Percentiles rank a stretch among this genome's conserved stretches.
These are phyloP conservation scores for Oligia latruncula DNA, from an alignment of 2,888 invertebrate genomes.

Conservation along the genomic window DNA sequence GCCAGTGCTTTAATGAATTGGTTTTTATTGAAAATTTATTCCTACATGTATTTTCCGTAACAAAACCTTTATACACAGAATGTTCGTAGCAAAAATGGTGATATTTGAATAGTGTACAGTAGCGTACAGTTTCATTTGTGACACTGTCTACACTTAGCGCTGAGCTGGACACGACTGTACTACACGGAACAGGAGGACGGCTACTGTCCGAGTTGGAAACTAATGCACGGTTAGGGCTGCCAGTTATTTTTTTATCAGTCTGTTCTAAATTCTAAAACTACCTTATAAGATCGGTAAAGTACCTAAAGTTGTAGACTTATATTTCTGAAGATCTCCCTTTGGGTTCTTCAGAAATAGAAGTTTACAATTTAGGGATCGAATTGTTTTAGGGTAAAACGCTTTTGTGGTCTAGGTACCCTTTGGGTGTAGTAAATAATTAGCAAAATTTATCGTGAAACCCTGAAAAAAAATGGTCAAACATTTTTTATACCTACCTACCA, in stretches of 20 bases:
- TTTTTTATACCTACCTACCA: neutral
- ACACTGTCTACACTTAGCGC: slow-evolving; percentile 66
- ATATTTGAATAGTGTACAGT: slow-evolving; percentile 64
- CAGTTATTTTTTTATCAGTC: slow-evolving; percentile 8
- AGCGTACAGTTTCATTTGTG: slow-evolving; percentile 68
- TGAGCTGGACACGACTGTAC: slow-evolving; percentile 72
- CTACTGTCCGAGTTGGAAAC: slow-evolving; percentile 83
- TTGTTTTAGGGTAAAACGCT: neutral
- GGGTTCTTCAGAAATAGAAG: neutral
- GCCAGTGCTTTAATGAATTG: neutral
- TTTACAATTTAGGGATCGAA: neutral
- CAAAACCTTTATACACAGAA: neutral
- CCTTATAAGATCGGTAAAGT: neutral
- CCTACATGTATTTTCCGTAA: neutral
- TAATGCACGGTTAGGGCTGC: slow-evolving; percentile 80
- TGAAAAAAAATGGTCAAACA: neutral
- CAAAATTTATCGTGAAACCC: neutral
- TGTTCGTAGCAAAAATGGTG: neutral
- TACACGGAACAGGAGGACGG: slow-evolving; percentile 80
- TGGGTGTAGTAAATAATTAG: neutral
- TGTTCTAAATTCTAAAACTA: neutral
- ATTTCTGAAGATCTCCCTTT: too few species aligned
- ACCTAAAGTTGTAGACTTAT: neutral
- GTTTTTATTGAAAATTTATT: neutral
- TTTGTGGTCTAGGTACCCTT: neutral